Evolutionary conservation across 30 jellyfish, hydroid and myxozoan species (phyloP).

Genomic region (Mastigias papua): DNA sequence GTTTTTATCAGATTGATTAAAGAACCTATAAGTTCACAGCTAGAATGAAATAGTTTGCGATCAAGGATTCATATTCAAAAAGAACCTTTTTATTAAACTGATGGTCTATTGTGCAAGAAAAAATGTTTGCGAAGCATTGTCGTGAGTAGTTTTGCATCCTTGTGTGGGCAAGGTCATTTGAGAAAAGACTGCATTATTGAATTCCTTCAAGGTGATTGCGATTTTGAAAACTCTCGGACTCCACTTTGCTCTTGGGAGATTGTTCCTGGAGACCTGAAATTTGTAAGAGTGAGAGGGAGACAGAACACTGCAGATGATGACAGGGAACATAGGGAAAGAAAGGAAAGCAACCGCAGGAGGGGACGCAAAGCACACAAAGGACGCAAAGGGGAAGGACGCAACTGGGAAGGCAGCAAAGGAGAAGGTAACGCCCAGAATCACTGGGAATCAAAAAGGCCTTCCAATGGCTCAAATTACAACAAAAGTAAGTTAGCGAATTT

Average conservation of each 20-base stretch:
- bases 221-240: constrained; percentile 9
- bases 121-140: no score
- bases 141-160: no score
- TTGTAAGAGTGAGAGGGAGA: constrained; percentile 21
- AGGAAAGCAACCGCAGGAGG: no score
- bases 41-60: no score
- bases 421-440: not conserved
- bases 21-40: no score
- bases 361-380: not conserved
- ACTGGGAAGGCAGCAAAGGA: not conserved
- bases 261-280: constrained; percentile 12
- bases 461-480: not conserved
- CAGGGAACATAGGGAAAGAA: not conserved
- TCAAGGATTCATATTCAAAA: no score
- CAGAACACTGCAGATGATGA: not conserved
- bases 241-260: constrained; percentile 37
- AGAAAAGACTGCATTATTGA: no score
- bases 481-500: constrained; percentile 1
- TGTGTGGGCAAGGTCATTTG: no score
- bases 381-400: not conserved
- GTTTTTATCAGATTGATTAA: no score
- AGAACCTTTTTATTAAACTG: no score
- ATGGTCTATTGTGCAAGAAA: no score
- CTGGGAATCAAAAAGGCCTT: not conserved
- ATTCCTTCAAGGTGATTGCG: constrained; percentile 2